Evolutionary conservation across 2,797 vertebrate species (phyloP).

Genomic region (Falco columbarius): DNA sequence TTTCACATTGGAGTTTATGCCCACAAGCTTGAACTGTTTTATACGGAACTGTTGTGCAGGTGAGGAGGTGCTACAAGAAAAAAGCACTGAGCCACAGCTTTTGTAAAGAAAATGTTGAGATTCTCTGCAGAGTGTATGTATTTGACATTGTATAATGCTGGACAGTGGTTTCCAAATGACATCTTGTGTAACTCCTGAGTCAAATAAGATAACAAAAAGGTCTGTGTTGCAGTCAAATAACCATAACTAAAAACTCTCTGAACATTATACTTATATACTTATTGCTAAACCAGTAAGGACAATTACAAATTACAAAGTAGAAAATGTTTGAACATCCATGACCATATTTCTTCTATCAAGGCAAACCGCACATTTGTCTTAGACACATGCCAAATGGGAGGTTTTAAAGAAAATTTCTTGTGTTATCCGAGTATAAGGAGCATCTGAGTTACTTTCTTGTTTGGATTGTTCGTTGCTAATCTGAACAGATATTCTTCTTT

Average conservation of each 20-base stretch:
- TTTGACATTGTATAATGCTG: background rate
- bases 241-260: background rate
- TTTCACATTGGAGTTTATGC: background rate
- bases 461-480: background rate
- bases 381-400: constrained; percentile 1
- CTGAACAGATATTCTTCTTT: background rate
- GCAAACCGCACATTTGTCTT: constrained; percentile 30
- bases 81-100: background rate
- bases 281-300: constrained; percentile 8
- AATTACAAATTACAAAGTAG: background rate
- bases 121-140: background rate
- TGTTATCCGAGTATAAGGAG: background rate
- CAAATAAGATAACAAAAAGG: constrained; percentile 7
- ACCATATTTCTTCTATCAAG: constrained; percentile 9
- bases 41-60: background rate
- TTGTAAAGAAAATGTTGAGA: background rate
- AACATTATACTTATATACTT: background rate
- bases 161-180: background rate
- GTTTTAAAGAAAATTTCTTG: constrained; percentile 3
- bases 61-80: background rate
- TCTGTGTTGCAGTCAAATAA: background rate
- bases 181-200: background rate
- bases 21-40: background rate
- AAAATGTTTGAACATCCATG: constrained; percentile 1
- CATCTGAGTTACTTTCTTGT: background rate